phyloP scores from a whole-genome alignment of 2,113 vertebrate species.

The Athene cunicularia region DNA sequence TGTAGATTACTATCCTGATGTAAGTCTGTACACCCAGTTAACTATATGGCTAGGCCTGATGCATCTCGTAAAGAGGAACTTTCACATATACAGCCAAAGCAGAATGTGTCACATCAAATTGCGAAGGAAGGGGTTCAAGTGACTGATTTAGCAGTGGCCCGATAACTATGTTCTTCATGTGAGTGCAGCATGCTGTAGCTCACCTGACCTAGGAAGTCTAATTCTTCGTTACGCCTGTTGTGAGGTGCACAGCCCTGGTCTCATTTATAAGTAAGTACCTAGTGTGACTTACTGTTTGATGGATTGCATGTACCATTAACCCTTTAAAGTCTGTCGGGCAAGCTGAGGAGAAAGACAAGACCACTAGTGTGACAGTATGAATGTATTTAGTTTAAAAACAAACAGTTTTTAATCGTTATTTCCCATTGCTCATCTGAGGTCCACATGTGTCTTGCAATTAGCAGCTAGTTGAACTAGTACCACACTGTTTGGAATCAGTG shows the following conservation, averaged over 20 bases:
- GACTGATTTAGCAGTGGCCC: not conserved
- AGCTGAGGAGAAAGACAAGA: not conserved
- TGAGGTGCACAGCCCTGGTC: not conserved
- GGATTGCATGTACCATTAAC: not conserved
- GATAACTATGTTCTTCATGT: not conserved
- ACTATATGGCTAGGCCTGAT: not conserved
- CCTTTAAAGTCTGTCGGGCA: not conserved
- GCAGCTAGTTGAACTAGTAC: not conserved
- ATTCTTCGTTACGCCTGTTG: not conserved
- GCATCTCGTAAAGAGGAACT: not conserved
- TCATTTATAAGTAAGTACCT: not conserved
- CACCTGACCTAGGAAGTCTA: not conserved
- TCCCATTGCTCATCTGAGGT: not conserved
- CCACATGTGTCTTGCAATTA: not conserved
- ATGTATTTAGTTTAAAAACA: not conserved
- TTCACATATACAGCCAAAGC: not conserved
- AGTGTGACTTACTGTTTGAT: not conserved
- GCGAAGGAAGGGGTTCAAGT: not conserved
- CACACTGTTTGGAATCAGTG: not conserved
- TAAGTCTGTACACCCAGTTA: conserved; percentile 71
- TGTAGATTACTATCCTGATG: conserved; percentile 92
- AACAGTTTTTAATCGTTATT: not conserved
- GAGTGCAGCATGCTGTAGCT: not conserved
- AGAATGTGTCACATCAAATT: not conserved
- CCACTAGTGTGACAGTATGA: accelerated